Evolutionary conservation across 2,797 vertebrate genomes (phyloP).

Genomic region (Amblyraja radiata): DNA sequence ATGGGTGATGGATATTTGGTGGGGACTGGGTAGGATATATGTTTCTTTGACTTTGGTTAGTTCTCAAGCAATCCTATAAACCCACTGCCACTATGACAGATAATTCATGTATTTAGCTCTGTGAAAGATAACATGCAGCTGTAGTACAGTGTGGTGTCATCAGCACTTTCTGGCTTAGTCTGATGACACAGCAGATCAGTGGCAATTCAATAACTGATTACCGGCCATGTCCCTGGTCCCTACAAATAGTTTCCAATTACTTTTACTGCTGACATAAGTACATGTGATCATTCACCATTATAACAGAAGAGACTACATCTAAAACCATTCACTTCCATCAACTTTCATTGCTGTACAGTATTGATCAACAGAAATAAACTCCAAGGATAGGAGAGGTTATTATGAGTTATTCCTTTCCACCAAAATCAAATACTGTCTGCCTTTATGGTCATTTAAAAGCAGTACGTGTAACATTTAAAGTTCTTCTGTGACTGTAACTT

Average conservation of each 20-base stretch:
- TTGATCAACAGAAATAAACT: neutral
- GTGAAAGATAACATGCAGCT: neutral
- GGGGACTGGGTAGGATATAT: too few species aligned
- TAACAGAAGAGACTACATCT: neutral
- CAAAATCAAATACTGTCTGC: neutral
- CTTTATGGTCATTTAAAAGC: neutral
- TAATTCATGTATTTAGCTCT: neutral
- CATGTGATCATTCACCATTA: neutral
- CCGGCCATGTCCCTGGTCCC: too few species aligned
- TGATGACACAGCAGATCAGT: neutral
- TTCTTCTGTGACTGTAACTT: neutral
- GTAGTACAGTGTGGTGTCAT: neutral
- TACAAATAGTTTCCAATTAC: neutral
- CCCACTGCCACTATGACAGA: neutral
- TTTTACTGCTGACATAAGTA: neutral
- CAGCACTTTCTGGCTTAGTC: neutral
- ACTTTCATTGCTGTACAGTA: neutral
- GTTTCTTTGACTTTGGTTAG: neutral
- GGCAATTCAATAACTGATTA: neutral
- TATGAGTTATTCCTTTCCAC: neutral
- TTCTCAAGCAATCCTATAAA: neutral
- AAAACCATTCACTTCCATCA: neutral
- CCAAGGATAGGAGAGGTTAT: neutral
- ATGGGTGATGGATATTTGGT: too few species aligned
- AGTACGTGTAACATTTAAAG: neutral